Conservation (phyloP, 1,140 invertebrate genomes). For the Lucilia cuprina region DNA sequence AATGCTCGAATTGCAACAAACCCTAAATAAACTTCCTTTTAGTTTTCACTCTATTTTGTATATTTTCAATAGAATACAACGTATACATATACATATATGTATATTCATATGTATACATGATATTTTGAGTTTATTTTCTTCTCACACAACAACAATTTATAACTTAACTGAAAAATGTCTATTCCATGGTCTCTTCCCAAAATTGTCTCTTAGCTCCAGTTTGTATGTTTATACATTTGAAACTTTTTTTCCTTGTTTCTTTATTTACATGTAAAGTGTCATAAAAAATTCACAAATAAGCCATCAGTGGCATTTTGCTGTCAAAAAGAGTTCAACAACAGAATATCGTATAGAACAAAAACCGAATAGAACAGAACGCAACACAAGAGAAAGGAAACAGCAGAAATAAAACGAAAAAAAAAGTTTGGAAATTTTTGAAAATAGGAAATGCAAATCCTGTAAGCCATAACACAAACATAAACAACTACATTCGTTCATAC, state of each 20-base stretch:
- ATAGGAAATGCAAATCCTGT: conserved; percentile 23
- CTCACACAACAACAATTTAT: background rate
- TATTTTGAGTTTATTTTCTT: background rate
- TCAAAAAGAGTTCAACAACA: conserved; percentile 19
- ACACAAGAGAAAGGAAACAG: background rate
- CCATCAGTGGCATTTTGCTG: conserved; percentile 30
- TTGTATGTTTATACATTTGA: background rate
- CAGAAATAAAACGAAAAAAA: background rate
- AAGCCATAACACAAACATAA: background rate
- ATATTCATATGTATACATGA: background rate
- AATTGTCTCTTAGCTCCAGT: background rate
- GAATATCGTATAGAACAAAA: background rate
- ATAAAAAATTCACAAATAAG: conserved; percentile 32
- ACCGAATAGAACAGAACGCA: background rate
- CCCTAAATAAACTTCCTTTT: background rate
- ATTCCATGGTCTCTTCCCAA: background rate
- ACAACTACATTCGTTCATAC: background rate
- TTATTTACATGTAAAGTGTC: conserved; percentile 26
- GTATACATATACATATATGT: too few relatives aligned
- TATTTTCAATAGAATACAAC: background rate
- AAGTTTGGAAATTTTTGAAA: background rate
- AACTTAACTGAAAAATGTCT: background rate
- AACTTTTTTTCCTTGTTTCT: background rate
- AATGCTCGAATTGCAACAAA: background rate
- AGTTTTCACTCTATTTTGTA: background rate